These are phyloP conservation scores for crab-eating macaque (Macaca fascicularis) DNA, from an alignment of 2,113 vertebrate genomes.

Conservation along the genomic window DNA sequence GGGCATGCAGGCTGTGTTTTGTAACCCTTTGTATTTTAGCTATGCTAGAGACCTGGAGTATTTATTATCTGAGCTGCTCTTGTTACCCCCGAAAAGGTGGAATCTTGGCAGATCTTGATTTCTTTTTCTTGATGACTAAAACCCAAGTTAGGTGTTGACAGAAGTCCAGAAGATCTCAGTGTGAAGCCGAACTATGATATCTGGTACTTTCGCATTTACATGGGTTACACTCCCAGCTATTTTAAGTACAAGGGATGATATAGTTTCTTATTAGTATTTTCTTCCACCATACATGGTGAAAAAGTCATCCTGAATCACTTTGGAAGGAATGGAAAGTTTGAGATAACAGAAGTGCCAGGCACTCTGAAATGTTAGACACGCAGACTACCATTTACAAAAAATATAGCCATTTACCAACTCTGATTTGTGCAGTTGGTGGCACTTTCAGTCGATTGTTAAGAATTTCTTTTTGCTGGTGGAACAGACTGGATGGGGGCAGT, in stretches of 20 bases:
- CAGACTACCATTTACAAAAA: background rate
- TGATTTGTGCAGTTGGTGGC: background rate
- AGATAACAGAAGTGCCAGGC: background rate
- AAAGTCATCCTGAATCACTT: slow-evolving; percentile 1
- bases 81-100: background rate
- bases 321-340: background rate
- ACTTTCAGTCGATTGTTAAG: background rate
- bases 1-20: background rate
- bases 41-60: background rate
- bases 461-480: background rate
- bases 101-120: background rate
- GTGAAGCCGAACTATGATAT: background rate
- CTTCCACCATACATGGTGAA: background rate
- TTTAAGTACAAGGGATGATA: background rate
- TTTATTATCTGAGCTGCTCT: background rate
- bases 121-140: background rate
- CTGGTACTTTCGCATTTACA: background rate
- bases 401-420: background rate
- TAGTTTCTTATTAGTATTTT: background rate
- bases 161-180: background rate
- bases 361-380: background rate
- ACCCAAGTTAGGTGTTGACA: background rate
- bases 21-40: background rate
- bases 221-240: background rate
- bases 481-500: background rate